Conservation (phyloP, 2,113 vertebrate genomes). For the Gadus macrocephalus region DNA sequence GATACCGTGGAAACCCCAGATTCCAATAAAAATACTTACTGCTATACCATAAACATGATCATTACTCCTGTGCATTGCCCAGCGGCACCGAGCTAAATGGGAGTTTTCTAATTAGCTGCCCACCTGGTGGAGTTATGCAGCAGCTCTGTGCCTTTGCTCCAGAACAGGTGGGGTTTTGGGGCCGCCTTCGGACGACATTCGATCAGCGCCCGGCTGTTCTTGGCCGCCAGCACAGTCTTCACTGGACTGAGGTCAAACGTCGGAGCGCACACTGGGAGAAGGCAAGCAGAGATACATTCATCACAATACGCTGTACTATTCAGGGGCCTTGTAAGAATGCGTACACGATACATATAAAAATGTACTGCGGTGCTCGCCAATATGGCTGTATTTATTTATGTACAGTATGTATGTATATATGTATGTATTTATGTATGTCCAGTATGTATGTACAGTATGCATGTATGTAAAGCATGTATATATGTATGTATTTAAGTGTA, state of each 20-base stretch:
- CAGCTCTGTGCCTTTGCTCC: slow-evolving; percentile 95
- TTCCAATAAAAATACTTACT: too few relatives aligned
- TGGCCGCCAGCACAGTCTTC: slow-evolving; percentile 83
- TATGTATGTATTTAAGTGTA: not conserved
- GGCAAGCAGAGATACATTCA: slow-evolving; percentile 30
- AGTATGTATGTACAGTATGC: not conserved
- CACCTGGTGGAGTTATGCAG: slow-evolving; percentile 88
- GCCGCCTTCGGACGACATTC: slow-evolving; percentile 91
- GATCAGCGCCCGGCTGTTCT: slow-evolving; percentile 85
- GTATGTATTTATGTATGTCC: not conserved
- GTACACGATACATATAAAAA: too few relatives aligned
- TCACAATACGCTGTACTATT: not conserved
- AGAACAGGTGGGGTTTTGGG: slow-evolving; percentile 84
- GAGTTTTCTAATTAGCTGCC: slow-evolving; percentile 18
- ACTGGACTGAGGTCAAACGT: slow-evolving; percentile 89
- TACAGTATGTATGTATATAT: not conserved
- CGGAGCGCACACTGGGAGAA: slow-evolving; percentile 80
- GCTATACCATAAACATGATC: too few relatives aligned
- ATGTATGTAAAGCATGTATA: not conserved
- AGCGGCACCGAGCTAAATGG: too few relatives aligned
- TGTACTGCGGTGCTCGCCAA: not conserved
- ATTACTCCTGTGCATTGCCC: too few relatives aligned
- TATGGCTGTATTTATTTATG: slow-evolving; percentile 4
- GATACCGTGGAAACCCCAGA: too few relatives aligned
- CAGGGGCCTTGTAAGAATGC: too few relatives aligned